Base-by-base conservation (phyloP, 1,140 invertebrate genomes). In the Orchestia grillus region DNA sequence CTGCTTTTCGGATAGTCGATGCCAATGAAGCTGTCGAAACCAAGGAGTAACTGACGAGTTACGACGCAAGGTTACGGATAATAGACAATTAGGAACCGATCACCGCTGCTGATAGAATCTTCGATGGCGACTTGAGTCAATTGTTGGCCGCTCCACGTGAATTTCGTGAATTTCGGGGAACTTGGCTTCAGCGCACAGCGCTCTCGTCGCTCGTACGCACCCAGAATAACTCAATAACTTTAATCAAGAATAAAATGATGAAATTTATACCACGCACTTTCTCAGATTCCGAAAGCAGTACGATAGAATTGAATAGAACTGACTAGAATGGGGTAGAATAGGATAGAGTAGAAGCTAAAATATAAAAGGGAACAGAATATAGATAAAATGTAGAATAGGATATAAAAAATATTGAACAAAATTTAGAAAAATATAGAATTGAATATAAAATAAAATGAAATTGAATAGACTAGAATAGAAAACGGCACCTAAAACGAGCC, bases 21-120 rank as follows among this genome's bases (percentile, higher is more conserved):
- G 62, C 28, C 62, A 77, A 8, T 77, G 62, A 90, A 44, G 88
- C 88, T 90, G 88, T 90, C 88, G 43, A 90, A 90, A 11, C 41
- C 88, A 41, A 44, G 41, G 88, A 44, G 43, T 44, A 90, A 90
- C 11, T 90, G 3, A 90, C 41, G 88, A 90, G n/a, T 41, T 90
- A 90, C 88, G 88, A 90, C 43, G 1, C 88, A 16, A 41, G 88
- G n/a, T 28, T 42, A 15, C 88, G 88, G 41, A 90, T 90, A 90
- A 90, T 90, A 42, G 88, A 90, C 88, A 90, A 90, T 90, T 90
- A 90, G 88, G 41, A 90, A 41, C 36, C 88, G 41, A 90, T 90
- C 88, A 41, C 88, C 88, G 88, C 88, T 90, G 43, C 88, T 90
- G 88, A 90, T 90, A 44, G 88, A 90, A 90, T 90, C 88, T 90